Evolutionary conservation across 2,888 invertebrate species (phyloP).

Genomic region (Lasioglossum zephyrum): DNA sequence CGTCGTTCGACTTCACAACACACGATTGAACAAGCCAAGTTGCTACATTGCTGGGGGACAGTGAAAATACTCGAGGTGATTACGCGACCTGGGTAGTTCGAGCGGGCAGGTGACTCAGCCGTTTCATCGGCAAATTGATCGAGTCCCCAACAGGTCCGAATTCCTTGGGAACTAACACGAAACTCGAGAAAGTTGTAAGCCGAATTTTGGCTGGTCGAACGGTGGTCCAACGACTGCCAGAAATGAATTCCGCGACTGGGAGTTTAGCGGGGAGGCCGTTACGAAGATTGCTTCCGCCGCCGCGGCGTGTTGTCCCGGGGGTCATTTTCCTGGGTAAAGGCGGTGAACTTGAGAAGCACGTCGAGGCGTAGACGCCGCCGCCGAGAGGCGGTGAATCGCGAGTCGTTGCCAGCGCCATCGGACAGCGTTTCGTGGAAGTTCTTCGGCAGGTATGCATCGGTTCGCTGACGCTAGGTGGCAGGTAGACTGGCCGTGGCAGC

Average conservation of each 20-base stretch:
- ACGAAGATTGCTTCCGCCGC: neutral
- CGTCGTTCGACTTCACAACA: too few relatives aligned
- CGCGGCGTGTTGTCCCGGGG: neutral
- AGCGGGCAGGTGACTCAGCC: neutral
- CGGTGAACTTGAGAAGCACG: slow-evolving; percentile 39
- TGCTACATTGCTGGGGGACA: neutral
- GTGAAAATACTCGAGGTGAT: neutral
- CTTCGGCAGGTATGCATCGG: slow-evolving; percentile 65
- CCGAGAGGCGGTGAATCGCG: slow-evolving; percentile 9
- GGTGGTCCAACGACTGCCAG: neutral
- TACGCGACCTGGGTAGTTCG: neutral
- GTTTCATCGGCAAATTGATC: neutral
- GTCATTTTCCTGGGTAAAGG: slow-evolving; percentile 28
- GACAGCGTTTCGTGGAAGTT: slow-evolving; percentile 68
- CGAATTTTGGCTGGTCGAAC: neutral
- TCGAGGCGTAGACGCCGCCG: neutral
- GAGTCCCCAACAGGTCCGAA: neutral
- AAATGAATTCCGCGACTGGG: neutral
- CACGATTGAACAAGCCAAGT: neutral
- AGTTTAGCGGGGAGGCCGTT: neutral
- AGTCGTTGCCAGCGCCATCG: slow-evolving; percentile 74
- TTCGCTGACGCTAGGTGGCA: slow-evolving; percentile 77
- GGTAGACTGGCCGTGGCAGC: slow-evolving; percentile 69
- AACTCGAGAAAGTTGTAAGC: neutral
- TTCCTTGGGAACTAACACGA: neutral